Conservation (phyloP, 1,140 invertebrate species). For the Cyclina sinensis region DNA sequence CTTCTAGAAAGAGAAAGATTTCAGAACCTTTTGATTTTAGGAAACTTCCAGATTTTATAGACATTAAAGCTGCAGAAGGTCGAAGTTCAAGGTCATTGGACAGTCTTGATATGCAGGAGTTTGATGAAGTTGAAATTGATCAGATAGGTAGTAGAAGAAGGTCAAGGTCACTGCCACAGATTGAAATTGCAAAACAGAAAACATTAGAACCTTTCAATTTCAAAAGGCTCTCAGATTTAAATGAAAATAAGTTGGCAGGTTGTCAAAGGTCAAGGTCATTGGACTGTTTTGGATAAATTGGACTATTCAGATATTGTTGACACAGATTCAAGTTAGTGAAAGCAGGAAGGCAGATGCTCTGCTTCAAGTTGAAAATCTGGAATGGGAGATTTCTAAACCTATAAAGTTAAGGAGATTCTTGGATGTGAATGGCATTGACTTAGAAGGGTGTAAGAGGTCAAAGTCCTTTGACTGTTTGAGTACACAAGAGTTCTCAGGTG, state of each 20-base stretch:
- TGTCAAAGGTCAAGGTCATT: conserved; percentile 41
- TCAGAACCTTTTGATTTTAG: conserved; percentile 21
- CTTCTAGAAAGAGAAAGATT: conserved; percentile 12
- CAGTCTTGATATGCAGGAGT: neutral
- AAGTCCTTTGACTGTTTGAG: no score
- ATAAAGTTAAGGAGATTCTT: no score
- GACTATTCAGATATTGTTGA: no score
- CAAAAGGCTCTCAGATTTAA: neutral
- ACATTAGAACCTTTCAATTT: no score
- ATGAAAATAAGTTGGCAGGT: neutral
- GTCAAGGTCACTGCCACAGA: conserved; percentile 27
- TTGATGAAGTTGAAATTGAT: neutral
- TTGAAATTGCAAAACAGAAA: neutral
- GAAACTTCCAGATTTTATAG: neutral
- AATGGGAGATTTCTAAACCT: no score
- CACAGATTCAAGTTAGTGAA: no score
- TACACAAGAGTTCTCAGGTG: no score
- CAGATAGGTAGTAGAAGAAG: neutral
- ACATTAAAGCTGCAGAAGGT: neutral
- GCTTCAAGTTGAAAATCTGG: no score
- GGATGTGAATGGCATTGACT: no score
- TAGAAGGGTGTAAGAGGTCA: no score
- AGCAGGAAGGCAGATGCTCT: no score
- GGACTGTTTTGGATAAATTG: no score
- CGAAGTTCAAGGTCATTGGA: conserved; percentile 37